These are phyloP conservation scores for Noctuana brunneofusca DNA, from an alignment of 2,888 invertebrate species.

Conservation along the genomic window DNA sequence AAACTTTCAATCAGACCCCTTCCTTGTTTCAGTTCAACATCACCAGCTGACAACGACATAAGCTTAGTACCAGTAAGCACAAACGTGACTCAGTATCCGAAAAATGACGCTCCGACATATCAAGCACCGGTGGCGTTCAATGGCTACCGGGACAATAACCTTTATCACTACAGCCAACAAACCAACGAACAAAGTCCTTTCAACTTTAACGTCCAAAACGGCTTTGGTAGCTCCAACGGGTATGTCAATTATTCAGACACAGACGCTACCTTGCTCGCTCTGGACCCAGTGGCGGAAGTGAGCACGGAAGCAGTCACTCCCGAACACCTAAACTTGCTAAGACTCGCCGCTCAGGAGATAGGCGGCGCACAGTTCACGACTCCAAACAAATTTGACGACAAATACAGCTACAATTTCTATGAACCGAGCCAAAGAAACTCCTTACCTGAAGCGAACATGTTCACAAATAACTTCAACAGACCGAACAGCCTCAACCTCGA, in stretches of 20 bases:
- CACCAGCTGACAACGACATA: constrained; percentile 68
- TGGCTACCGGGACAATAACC: constrained; percentile 56
- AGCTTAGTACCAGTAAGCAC: constrained; percentile 49
- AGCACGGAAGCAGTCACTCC: constrained; percentile 62
- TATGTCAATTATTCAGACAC: constrained; percentile 67
- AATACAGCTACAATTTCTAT: constrained; percentile 73
- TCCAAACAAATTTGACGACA: constrained; percentile 65
- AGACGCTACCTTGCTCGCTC: constrained; percentile 59
- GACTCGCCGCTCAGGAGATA: constrained; percentile 78
- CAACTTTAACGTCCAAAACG: constrained; percentile 65
- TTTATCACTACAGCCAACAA: constrained; percentile 59
- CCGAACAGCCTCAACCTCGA: constrained; percentile 73
- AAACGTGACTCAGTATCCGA: constrained; percentile 53
- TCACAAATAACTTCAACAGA: constrained; percentile 60
- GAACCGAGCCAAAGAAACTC: constrained; percentile 77
- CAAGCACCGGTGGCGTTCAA: constrained; percentile 57
- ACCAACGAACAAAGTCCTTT: constrained; percentile 58
- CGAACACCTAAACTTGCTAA: constrained; percentile 73
- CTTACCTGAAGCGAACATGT: constrained; percentile 68
- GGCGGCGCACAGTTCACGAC: constrained; percentile 72
- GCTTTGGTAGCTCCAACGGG: constrained; percentile 61
- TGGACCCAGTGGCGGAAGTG: constrained; percentile 60
- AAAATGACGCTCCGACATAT: constrained; percentile 57
- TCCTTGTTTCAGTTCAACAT: constrained; percentile 52
- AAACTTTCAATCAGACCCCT: no score